Conservation (phyloP, 2,797 vertebrate genomes). For the Falco cherrug region DNA sequence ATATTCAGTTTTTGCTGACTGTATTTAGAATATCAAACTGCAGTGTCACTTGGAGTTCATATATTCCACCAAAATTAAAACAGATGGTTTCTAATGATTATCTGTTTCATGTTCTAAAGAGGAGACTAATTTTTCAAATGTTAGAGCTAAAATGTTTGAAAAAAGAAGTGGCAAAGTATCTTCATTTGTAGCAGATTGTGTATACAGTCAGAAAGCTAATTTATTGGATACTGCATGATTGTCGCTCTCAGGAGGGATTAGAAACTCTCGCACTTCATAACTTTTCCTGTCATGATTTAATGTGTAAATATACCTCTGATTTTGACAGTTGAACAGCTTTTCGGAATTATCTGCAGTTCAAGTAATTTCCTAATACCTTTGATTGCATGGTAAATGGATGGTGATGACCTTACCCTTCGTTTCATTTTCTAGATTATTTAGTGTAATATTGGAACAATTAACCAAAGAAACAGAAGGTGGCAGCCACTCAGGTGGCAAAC, state of each 20-base stretch:
- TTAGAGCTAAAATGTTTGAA: background rate
- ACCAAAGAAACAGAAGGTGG: conserved; percentile 88
- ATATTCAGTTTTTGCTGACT: background rate
- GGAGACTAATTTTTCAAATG: background rate
- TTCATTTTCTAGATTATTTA: conserved; percentile 88
- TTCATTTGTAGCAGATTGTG: background rate
- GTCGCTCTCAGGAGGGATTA: background rate
- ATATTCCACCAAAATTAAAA: background rate
- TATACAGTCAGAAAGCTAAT: background rate
- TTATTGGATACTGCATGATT: background rate
- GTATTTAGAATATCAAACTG: background rate
- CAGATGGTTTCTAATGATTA: conserved; percentile 19
- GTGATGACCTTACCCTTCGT: conserved; percentile 37
- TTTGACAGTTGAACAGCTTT: background rate
- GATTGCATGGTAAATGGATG: conserved; percentile 13
- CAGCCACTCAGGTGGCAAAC: conserved; percentile 90
- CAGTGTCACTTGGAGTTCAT: background rate
- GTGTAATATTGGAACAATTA: conserved; percentile 98
- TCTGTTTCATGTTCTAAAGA: background rate
- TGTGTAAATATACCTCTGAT: background rate
- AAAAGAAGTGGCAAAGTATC: background rate
- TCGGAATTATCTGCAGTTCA: conserved; percentile 13
- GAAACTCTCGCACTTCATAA: background rate
- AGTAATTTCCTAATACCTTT: conserved; percentile 11
- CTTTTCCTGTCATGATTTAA: background rate